Evolutionary conservation across 2,888 invertebrate species (phyloP).

Genomic region (Ptilodon capucinus): DNA sequence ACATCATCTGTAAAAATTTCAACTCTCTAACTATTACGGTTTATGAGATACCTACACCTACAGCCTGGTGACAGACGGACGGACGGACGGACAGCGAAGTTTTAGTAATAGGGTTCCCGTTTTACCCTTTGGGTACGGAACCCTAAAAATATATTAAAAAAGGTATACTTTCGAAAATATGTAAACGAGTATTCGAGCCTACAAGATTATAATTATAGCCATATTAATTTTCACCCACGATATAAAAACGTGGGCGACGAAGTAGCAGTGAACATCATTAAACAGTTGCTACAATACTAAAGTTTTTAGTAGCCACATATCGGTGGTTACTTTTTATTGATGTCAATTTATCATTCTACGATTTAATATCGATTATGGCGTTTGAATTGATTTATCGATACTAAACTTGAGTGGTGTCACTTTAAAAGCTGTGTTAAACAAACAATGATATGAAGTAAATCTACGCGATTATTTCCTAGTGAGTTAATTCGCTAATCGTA

Average conservation of each 20-base stretch:
- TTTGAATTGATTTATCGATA: background rate
- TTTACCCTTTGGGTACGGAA: no score
- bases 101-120: no score
- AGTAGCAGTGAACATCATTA: background rate
- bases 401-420: background rate
- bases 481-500: conserved; percentile 4
- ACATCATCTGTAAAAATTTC: no score
- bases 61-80: no score
- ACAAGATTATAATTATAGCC: background rate
- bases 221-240: background rate
- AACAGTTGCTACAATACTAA: background rate
- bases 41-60: no score
- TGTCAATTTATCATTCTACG: background rate
- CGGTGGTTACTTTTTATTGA: background rate
- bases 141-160: background rate
- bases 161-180: background rate
- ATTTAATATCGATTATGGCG: background rate
- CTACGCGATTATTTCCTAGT: background rate
- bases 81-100: no score
- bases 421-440: background rate
- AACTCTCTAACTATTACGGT: no score
- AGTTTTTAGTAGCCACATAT: background rate
- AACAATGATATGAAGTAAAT: background rate
- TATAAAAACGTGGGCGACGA: background rate
- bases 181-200: background rate